Evolutionary conservation across 2,797 vertebrate species (phyloP), one percentile per base, ranked within the genome.

Genomic region (Anomalospiza imberbis): DNA sequence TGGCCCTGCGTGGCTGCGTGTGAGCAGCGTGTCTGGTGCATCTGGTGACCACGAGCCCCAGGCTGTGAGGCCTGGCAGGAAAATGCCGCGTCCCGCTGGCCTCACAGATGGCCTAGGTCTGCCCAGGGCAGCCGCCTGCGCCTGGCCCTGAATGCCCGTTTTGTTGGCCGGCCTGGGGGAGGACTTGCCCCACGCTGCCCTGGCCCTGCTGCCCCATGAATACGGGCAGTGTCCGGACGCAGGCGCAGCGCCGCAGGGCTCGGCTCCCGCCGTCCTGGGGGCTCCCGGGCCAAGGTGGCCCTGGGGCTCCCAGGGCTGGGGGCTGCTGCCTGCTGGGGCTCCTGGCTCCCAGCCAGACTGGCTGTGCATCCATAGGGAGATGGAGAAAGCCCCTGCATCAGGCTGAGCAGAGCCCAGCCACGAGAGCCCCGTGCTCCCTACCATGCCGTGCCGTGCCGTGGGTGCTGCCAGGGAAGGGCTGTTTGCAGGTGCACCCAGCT

Each of bases 361-460:
- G 57, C 61, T 12, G 44, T 0, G 1, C 13, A 1, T 7, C 76
- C 1, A 0, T 4, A 1, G 57, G 25, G 44, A 3, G 17, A 10
- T 2, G 84, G 34, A 68, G 67, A 26, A 22, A 58, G n/a, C 11
- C 9, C 14, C 48, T 3, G 51, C 0, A 6, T 0, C 0, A 9
- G 31, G 21, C 17, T 1, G 25, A 42, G 95, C 60, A 19, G 51
- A 66, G 36, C 73, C n/a, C 0, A 0, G 54, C 71, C 15, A 0
- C 0, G n/a, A 18, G 10, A 34, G 40, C 57, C 12, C 26, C n/a
- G 20, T 22, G 47, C 57, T 34, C 38, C 22, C 24, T 38, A 58
- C 31, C 2, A 2, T 26, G 29, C n/a, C 1, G 0, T 13, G n/a
- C 83, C 2, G 9, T 42, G 55, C 73, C 1, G 0, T 3, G 48